phyloP scores from a whole-genome alignment of 2,888 invertebrate genomes.

The Lasioglossum vierecki region DNA sequence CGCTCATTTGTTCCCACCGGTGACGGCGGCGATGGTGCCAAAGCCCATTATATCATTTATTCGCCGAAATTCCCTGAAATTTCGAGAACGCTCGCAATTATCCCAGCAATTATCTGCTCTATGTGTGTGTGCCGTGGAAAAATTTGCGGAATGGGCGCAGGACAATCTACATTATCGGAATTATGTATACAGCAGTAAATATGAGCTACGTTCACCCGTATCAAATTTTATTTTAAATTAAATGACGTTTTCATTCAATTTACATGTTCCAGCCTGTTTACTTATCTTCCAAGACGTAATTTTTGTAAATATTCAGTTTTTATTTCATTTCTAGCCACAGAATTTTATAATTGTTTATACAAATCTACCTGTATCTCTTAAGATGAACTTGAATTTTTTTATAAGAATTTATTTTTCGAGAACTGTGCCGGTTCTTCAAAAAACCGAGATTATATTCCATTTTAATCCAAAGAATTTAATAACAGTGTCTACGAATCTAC shows the following conservation, averaged over 20 bases:
- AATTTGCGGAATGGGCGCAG: neutral
- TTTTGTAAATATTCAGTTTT: neutral
- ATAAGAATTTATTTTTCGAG: too few species aligned
- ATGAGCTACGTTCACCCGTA: neutral
- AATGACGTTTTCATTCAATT: neutral
- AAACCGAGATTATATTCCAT: too few species aligned
- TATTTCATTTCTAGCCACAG: too few species aligned
- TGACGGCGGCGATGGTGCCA: neutral
- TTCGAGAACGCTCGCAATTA: neutral
- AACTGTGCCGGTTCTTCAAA: too few species aligned
- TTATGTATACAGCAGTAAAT: neutral
- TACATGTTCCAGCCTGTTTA: neutral
- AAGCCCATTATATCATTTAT: neutral
- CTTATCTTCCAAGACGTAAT: too few species aligned
- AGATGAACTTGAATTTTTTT: too few species aligned
- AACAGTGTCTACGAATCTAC: too few species aligned
- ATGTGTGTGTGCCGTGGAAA: neutral
- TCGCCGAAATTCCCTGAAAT: conserved; percentile 11
- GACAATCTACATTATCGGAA: neutral
- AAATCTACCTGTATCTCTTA: too few species aligned
- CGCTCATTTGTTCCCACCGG: neutral
- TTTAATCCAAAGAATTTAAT: too few species aligned
- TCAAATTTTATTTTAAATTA: neutral
- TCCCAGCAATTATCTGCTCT: neutral
- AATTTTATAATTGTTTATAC: too few species aligned